Base-by-base conservation (phyloP, 2,888 invertebrate genomes). In the Synergus itoensis region DNA sequence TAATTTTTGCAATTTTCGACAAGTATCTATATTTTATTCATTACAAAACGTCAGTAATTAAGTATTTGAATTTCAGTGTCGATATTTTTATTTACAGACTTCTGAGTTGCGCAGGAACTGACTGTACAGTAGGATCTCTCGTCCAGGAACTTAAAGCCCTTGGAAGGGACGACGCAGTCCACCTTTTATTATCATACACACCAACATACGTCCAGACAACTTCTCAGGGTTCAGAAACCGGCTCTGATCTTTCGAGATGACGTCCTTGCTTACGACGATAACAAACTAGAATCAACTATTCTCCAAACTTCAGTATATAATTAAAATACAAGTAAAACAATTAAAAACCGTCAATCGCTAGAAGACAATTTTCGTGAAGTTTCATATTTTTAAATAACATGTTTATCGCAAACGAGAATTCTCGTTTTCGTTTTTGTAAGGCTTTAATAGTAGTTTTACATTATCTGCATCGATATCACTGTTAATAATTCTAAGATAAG, bases 221-320 rank as follows among this genome's bases (percentile, higher is more conserved):
- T 86, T 82, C 88, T 62, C 81, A 87, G 21, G 91, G 92, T 36
- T 92, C 91, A 28, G 92, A 92, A 84, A 91, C 91, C 73, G 91
- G 91, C 81, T 92, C 92, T 36, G 91, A 91, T 88, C 90, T 92
- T 84, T 92, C 92, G 60, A 92, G 92, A 92, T 92, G 92, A 92
- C 91, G 89, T 82, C 89, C 89, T 81, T 90, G 89, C 83, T 80
- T 85, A 81, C 87, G 53, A 76, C 65, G 64, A 80, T 67, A 53
- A 77, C 80, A 57, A 65, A 65, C n/a, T 77, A 63, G 40, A 48
- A 48, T 48, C 36, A 36, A 36, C 11, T 43, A 21, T 67, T 67
- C 21, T 67, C 9, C 43, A 36, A 53, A 28, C 48, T 48, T 53
- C 28, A 21, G 73, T 14, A 16, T 36, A 36, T n/a, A 48, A 53